Evolutionary conservation across 2,888 invertebrate species (phyloP), one percentile per base, ranked within the genome.

Genomic region (Apoderus coryli): DNA sequence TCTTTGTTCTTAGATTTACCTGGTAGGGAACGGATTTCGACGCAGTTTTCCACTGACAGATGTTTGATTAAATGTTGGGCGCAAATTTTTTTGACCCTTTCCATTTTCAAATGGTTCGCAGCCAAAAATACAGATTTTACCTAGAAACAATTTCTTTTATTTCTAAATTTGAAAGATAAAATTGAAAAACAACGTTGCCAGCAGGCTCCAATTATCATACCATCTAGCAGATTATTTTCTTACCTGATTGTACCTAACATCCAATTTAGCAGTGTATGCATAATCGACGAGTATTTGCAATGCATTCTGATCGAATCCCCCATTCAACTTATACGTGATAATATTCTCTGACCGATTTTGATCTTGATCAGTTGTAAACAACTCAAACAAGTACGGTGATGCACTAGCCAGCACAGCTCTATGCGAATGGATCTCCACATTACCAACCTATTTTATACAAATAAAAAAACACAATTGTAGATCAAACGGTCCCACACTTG

Each of bases 91-190:
- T 77, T 72, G 37, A 78, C 79, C 13, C 72, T 60, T 41, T 76
- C 75, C 65, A 88, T 73, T 53, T 78, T 76, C 48, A 88, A 65
- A 36, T 72, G 70, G 52, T 68, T 71, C 5, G 86, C 84, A n/a
- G 81, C 76, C 48, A 72, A 62, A 65, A 84, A 88, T 35, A 86
- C 73, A 12, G 75, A 70, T 48, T 76, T 76, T 33, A 86, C 74
- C 54, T 72, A 28, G 16, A 38, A 38, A 22, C n/a, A 31, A 27
- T 5, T 14, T n/a, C n/a, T n/a, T n/a, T n/a, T n/a, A n/a, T n/a
- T n/a, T n/a, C n/a, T n/a, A n/a, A n/a, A n/a, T n/a, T n/a, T n/a
- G n/a, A n/a, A n/a, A n/a, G n/a, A n/a, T n/a, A n/a, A n/a, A n/a
- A n/a, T n/a, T n/a, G n/a, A n/a, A n/a, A n/a, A n/a, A n/a, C n/a